Percentiles rank a stretch among this genome's conserved stretches.
These are phyloP conservation scores for Globodera ellingtonae DNA, from an alignment of 1,140 invertebrate genomes.

Conservation along the genomic window DNA sequence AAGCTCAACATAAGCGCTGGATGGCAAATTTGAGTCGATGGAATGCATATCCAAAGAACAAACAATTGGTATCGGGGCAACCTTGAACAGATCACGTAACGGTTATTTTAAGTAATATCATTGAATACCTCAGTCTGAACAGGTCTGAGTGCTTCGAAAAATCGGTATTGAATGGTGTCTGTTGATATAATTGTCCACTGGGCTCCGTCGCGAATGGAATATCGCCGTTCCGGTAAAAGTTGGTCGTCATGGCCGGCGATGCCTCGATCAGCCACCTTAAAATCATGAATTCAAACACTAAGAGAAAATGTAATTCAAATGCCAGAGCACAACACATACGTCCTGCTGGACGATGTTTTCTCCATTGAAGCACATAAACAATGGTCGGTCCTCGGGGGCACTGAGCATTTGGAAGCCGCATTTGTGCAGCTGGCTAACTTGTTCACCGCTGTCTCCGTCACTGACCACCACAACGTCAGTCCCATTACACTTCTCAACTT, in stretches of 20 bases:
- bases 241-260: constrained; percentile 90
- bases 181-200: constrained; percentile 99
- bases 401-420: constrained; percentile 99
- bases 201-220: constrained; percentile 92
- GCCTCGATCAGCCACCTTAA: neutral
- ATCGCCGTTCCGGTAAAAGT: constrained; percentile 79
- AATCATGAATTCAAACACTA: constrained; percentile 48
- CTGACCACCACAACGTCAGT: constrained; percentile 81
- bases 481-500: constrained; percentile 90
- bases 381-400: constrained; percentile 77
- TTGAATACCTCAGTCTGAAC: constrained; percentile 79
- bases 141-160: constrained; percentile 98
- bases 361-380: constrained; percentile 96
- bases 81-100: constrained; percentile 6
- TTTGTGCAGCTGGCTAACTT: constrained; percentile 93
- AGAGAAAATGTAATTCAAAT: neutral
- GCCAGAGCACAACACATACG: constrained; percentile 65
- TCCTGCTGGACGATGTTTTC: constrained; percentile 99
- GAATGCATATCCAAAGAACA: constrained; percentile 79
- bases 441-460: constrained; percentile 78
- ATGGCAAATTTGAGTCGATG: constrained; percentile 74
- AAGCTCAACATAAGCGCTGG: constrained; percentile 74
- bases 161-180: constrained; percentile 98
- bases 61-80: constrained; percentile 93
- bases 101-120: neutral